phyloP scores from a whole-genome alignment of 2,888 invertebrate species.

The Hyles lineata region DNA sequence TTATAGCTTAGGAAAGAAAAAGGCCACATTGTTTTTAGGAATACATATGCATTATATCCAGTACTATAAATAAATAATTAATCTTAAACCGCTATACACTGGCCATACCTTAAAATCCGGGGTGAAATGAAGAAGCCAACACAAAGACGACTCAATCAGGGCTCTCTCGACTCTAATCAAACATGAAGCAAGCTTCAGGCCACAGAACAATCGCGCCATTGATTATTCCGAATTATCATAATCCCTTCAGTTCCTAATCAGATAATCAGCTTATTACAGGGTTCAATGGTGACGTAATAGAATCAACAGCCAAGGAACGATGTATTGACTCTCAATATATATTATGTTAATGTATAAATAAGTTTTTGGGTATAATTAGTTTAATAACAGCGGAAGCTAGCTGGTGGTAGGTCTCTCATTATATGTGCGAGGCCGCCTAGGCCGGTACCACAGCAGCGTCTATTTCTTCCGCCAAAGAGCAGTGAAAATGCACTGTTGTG shows the following conservation, averaged over 20 bases:
- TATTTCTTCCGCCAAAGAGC: too few relatives aligned
- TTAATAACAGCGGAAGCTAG: too few relatives aligned
- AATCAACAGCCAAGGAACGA: not conserved
- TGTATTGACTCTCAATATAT: not conserved
- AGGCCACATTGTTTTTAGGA: too few relatives aligned
- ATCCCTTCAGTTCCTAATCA: not conserved
- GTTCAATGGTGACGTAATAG: not conserved
- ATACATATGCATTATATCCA: too few relatives aligned
- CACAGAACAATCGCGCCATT: not conserved
- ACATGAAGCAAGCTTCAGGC: not conserved
- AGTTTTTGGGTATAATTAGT: too few relatives aligned
- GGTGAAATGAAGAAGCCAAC: not conserved
- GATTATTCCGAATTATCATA: slow-evolving; percentile 6
- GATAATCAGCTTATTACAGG: not conserved
- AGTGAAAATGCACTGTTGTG: too few relatives aligned
- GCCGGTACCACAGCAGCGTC: too few relatives aligned
- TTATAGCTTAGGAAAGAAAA: too few relatives aligned
- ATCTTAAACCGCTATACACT: not conserved
- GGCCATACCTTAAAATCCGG: not conserved
- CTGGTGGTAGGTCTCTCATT: too few relatives aligned
- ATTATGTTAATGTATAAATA: too few relatives aligned
- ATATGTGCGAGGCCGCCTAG: too few relatives aligned
- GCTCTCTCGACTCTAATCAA: not conserved
- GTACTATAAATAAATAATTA: too few relatives aligned
- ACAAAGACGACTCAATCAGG: slow-evolving; percentile 6